phyloP scores from a whole-genome alignment of 2,797 vertebrate species.

The Semotilus atromaculatus region DNA sequence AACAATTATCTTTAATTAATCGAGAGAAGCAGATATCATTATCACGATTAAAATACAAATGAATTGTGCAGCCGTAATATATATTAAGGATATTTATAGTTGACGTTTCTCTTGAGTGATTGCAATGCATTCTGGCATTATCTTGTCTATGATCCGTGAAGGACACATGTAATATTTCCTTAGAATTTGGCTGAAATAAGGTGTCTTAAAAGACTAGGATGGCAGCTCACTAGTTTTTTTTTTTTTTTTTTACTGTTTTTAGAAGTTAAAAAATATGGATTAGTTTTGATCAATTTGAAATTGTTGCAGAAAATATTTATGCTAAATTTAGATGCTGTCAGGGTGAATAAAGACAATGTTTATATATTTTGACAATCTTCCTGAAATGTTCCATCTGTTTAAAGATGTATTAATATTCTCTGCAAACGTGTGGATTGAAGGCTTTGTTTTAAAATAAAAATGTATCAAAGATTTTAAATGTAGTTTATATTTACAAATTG shows the following conservation, averaged over 20 bases:
- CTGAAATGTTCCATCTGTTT: conserved; percentile 25
- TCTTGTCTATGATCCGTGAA: background rate
- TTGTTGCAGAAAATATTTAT: background rate
- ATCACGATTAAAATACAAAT: background rate
- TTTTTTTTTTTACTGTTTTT: conserved; percentile 3
- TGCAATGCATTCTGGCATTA: conserved; percentile 15
- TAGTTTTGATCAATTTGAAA: background rate
- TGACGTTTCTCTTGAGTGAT: background rate
- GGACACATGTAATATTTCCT: background rate
- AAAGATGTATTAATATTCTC: conserved; percentile 20
- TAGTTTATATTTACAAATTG: background rate
- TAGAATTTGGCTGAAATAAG: background rate
- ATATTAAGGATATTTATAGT: conserved; percentile 11
- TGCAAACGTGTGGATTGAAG: conserved; percentile 8
- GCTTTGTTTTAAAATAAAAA: background rate
- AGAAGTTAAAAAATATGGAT: conserved; percentile 3
- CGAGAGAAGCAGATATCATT: background rate
- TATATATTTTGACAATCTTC: conserved; percentile 19
- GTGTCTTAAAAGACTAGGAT: background rate
- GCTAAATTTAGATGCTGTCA: conserved; percentile 7
- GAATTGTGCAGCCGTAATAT: background rate
- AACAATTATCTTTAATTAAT: background rate
- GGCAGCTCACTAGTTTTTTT: background rate
- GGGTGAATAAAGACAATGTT: background rate
- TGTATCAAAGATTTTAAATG: background rate